phyloP scores from a whole-genome alignment of 2,797 vertebrate genomes.

The Graptemys geographica region DNA sequence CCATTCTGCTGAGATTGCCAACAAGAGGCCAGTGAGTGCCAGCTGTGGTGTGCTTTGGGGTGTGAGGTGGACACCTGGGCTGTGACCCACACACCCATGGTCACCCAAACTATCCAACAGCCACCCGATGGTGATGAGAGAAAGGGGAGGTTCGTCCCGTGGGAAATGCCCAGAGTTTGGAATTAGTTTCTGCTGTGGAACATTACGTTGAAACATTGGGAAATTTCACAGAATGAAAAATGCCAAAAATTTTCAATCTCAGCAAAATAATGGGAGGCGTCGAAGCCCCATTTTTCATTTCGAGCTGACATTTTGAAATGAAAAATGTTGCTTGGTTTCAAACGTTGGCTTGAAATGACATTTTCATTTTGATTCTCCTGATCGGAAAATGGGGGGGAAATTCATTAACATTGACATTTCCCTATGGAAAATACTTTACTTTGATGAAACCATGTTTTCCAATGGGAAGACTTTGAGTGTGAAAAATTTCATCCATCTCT shows the following conservation, averaged over 20 bases:
- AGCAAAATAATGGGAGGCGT: conserved; percentile 67
- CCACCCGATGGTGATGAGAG: not conserved
- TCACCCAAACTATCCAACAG: not conserved
- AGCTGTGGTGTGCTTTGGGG: not conserved
- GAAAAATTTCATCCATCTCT: conserved; percentile 16
- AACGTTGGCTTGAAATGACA: conserved; percentile 28
- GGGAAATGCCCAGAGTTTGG: not conserved
- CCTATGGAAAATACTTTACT: conserved; percentile 28
- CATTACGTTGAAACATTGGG: rapidly evolving
- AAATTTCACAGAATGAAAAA: not conserved
- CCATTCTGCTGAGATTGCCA: not conserved
- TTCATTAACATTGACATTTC: conserved; percentile 12
- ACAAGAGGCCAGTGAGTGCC: not conserved
- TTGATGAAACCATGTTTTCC: conserved; percentile 34
- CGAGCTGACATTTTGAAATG: conserved; percentile 70
- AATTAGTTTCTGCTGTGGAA: not conserved
- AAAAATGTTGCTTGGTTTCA: conserved; percentile 70
- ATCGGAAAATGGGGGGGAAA: not conserved
- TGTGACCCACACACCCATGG: not conserved
- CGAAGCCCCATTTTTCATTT: conserved; percentile 60
- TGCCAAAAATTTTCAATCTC: conserved; percentile 61
- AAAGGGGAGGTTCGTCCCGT: not conserved
- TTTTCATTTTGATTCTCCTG: conserved; percentile 39
- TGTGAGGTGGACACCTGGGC: not conserved
- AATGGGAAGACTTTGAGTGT: not conserved